Percentiles rank a stretch among this genome's conserved stretches.
Conservation (phyloP, 1,140 invertebrate genomes). For the Drosophila orosa region DNA sequence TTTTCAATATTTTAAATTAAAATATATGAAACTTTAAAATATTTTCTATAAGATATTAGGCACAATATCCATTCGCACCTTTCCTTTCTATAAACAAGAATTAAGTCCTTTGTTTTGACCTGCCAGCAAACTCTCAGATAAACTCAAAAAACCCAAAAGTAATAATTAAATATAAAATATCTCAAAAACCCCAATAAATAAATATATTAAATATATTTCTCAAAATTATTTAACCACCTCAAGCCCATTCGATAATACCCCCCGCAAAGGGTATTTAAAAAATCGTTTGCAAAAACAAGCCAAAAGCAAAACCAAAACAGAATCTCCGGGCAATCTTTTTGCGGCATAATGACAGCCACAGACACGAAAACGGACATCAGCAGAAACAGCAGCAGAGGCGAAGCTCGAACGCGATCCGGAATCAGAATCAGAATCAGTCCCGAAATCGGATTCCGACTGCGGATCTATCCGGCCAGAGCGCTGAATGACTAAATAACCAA, state of each 20-base stretch:
- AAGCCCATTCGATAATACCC: neutral
- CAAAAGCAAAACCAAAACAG: slow-evolving; percentile 20
- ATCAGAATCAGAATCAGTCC: slow-evolving; percentile 12
- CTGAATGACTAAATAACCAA: slow-evolving; percentile 11
- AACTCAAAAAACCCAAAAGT: neutral
- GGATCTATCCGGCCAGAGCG: slow-evolving; percentile 7
- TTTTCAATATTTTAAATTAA: too few relatives aligned
- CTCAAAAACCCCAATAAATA: neutral
- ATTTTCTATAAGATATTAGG: too few relatives aligned
- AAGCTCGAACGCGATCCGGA: slow-evolving; percentile 20
- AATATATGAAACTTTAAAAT: too few relatives aligned
- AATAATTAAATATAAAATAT: neutral
- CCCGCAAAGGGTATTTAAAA: slow-evolving; percentile 1
- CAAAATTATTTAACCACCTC: neutral
- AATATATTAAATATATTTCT: too few relatives aligned
- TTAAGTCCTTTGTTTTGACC: too few relatives aligned
- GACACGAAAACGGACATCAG: slow-evolving; percentile 30
- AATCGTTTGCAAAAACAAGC: slow-evolving; percentile 22
- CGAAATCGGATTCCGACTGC: slow-evolving; percentile 8
- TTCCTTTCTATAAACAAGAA: too few relatives aligned
- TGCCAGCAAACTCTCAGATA: neutral
- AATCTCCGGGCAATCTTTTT: slow-evolving; percentile 56
- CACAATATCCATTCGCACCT: too few relatives aligned
- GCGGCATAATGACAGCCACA: slow-evolving; percentile 60
- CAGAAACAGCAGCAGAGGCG: slow-evolving; percentile 17